These are phyloP conservation scores for Uria lomvia DNA, from an alignment of 2,113 vertebrate genomes.

Conservation along the genomic window DNA sequence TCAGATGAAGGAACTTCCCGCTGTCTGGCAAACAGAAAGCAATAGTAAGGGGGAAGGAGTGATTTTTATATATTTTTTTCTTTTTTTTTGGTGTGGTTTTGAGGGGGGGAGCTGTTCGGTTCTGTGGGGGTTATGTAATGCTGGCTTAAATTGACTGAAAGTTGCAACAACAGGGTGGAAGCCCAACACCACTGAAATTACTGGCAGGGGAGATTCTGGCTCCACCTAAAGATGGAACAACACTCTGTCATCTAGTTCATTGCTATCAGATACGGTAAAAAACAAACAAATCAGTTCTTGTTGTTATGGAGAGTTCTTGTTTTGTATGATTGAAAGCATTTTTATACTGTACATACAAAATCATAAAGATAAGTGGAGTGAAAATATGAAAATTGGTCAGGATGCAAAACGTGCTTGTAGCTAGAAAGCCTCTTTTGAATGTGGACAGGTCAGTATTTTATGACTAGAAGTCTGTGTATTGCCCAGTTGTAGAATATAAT, in stretches of 20 bases:
- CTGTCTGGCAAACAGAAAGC: background rate
- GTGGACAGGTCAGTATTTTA: background rate
- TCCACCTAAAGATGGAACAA: slow-evolving; percentile 11
- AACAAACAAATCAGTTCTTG: background rate
- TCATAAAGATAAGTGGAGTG: background rate
- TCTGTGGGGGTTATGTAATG: background rate
- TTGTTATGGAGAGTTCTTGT: background rate
- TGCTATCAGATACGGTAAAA: background rate
- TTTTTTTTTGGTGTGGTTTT: background rate
- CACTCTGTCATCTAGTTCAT: background rate
- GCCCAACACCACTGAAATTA: background rate
- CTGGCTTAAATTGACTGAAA: background rate
- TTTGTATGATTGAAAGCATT: background rate
- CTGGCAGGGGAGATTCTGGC: background rate
- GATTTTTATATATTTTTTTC: too few species aligned
- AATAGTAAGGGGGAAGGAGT: background rate
- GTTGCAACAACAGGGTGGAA: background rate
- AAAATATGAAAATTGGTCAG: background rate
- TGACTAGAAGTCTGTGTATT: background rate
- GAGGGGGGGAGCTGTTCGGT: too few species aligned
- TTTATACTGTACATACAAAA: background rate
- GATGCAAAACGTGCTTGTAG: background rate
- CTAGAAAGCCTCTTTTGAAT: background rate
- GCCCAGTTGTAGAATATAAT: background rate
- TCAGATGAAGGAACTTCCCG: background rate